phyloP scores from a whole-genome alignment of 2,797 vertebrate genomes.

The Danio kyathit region DNA sequence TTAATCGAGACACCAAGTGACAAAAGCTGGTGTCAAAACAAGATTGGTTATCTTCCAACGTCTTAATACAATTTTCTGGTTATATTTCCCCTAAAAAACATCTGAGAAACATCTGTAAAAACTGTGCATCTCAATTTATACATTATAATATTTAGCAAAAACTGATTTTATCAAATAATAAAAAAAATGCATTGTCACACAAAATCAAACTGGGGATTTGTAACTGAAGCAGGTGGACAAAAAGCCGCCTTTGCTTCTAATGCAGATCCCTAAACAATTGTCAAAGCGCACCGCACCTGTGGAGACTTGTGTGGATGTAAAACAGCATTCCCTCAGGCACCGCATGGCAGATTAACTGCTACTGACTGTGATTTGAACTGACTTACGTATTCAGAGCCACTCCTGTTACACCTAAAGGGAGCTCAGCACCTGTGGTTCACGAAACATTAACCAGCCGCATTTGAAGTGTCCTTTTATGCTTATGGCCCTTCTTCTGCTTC shows the following conservation, averaged over 20 bases:
- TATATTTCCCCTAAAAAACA: no score
- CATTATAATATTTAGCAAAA: not conserved
- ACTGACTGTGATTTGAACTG: constrained; percentile 6
- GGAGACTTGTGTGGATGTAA: constrained; percentile 17
- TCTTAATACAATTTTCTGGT: no score
- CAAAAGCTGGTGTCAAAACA: no score
- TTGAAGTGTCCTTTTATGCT: constrained; percentile 6
- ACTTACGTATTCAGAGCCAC: not conserved
- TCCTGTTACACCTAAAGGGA: constrained; percentile 15
- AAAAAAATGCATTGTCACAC: constrained; percentile 40
- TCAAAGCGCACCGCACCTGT: constrained; percentile 4
- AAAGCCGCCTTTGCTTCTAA: constrained; percentile 16
- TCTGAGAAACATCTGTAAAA: not conserved
- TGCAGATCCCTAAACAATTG: not conserved
- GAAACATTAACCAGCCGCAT: constrained; percentile 40
- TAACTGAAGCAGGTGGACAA: constrained; percentile 54
- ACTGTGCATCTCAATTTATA: not conserved
- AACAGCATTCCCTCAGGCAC: constrained; percentile 8
- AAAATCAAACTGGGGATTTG: constrained; percentile 52
- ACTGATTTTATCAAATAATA: not conserved
- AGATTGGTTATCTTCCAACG: no score
- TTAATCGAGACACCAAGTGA: no score
- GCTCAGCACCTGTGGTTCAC: constrained; percentile 4
- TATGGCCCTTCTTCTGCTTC: not conserved
- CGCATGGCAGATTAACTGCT: not conserved